phyloP scores from a whole-genome alignment of 1,140 invertebrate genomes.

The Paraescarpia echinospica region DNA sequence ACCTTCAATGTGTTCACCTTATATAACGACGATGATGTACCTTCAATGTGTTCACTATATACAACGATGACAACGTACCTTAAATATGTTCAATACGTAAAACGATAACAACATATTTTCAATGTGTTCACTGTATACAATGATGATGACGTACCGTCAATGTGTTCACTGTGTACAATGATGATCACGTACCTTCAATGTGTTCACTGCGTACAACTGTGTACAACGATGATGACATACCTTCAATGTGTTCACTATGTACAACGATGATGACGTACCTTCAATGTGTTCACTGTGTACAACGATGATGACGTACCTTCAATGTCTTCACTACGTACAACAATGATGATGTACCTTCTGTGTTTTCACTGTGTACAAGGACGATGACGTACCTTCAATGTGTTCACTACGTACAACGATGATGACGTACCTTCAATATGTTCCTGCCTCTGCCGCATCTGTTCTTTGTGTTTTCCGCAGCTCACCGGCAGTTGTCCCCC shows the following conservation, averaged over 20 bases:
- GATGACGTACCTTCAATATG: background rate
- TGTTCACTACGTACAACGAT: background rate
- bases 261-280: background rate
- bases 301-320: background rate
- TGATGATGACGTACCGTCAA: background rate
- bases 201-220: background rate
- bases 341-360: background rate
- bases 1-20: background rate
- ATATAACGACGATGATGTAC: background rate
- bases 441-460: conserved; percentile 12
- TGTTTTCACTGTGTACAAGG: background rate
- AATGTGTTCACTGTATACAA: background rate
- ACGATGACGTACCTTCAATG: background rate
- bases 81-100: background rate
- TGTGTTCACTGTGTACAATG: background rate
- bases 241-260: background rate
- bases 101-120: background rate
- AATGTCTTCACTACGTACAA: background rate
- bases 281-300: background rate
- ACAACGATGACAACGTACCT: background rate
- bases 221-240: background rate
- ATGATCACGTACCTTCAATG: background rate
- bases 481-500: background rate
- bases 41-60: background rate
- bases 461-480: conserved; percentile 14